Percentiles rank a stretch among this genome's conserved stretches.
These are phyloP conservation scores for Archips crataeganus DNA, from an alignment of 2,888 invertebrate species.

Conservation along the genomic window DNA sequence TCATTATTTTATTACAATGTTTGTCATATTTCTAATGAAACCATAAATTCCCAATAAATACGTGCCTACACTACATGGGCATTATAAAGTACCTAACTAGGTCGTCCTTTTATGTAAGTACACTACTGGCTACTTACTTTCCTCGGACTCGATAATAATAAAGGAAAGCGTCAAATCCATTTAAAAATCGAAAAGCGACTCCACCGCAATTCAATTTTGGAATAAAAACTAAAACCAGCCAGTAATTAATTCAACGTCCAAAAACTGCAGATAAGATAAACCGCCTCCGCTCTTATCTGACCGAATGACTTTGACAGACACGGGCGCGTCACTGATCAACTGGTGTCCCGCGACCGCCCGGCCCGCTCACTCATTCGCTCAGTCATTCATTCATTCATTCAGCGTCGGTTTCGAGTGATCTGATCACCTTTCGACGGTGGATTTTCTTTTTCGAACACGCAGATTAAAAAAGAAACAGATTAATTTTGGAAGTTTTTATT, in stretches of 20 bases:
- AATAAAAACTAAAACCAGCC: slow-evolving; percentile 44
- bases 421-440: slow-evolving; percentile 72
- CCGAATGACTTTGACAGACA: slow-evolving; percentile 76
- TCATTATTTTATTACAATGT: slow-evolving; percentile 3
- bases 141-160: background rate
- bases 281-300: slow-evolving; percentile 60
- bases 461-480: slow-evolving; percentile 58
- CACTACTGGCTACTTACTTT: background rate
- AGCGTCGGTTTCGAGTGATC: slow-evolving; percentile 80
- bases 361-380: slow-evolving; percentile 60
- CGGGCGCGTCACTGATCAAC: slow-evolving; percentile 82
- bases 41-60: background rate
- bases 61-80: background rate
- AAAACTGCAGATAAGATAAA: slow-evolving; percentile 44
- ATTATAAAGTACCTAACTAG: background rate
- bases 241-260: slow-evolving; percentile 41
- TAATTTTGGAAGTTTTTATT: slow-evolving; percentile 44
- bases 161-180: background rate
- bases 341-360: slow-evolving; percentile 73
- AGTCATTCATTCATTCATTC: slow-evolving; percentile 70
- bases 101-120: background rate
- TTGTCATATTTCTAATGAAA: slow-evolving; percentile 4
- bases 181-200: slow-evolving; percentile 17
- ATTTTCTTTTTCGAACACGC: slow-evolving; percentile 56
- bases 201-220: slow-evolving; percentile 25